Base-by-base conservation (phyloP, 2,797 vertebrate genomes). In the Pseudomugil gertrudae region DNA sequence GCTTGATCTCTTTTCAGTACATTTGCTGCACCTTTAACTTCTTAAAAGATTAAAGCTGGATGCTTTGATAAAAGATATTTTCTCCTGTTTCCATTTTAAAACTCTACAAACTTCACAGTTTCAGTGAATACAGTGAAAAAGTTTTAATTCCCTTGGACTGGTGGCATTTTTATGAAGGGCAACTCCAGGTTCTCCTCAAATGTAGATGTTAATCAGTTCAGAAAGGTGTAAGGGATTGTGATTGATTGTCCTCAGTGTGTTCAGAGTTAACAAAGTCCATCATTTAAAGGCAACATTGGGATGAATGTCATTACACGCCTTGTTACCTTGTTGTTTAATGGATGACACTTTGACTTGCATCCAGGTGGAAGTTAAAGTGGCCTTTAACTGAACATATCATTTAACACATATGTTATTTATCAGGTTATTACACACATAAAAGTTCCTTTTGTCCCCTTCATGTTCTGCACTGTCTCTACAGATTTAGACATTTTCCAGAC, bases 201-300 rank as follows among this genome's bases (percentile, higher is more conserved):
- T 68, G 33, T 36, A 63, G 30, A 73, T 62, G 58, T 58, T 74
- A 66, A 72, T 62, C 26, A 56, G 52, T 57, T 57, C 6, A 43
- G 36, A 30, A 21, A 21, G 33, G 27, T 33, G 3, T 15, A 36
- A 59, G 24, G 35, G 35, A 51, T 35, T 21, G 40, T 29, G n/a
- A n/a, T 69, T 45, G 69, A 57, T 52, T 72, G 66, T 60, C 50
- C 17, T 58, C 17, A 23, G 7, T 72, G 74, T 68, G 64, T 65
- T 67, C 58, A 65, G 32, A 65, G 59, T 70, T 67, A 72, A 76
- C 59, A 63, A 2, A 33, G 45, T 23, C 6, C 21, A 63, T 56
- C 21, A 54, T 60, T 27, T 17, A 52, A n/a, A n/a, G n/a, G n/a
- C n/a, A n/a, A n/a, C n/a, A n/a, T n/a, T 54, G 59, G 11, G 55